phyloP scores from a whole-genome alignment of 2,797 vertebrate species.

The Sebastes vulpes region DNA sequence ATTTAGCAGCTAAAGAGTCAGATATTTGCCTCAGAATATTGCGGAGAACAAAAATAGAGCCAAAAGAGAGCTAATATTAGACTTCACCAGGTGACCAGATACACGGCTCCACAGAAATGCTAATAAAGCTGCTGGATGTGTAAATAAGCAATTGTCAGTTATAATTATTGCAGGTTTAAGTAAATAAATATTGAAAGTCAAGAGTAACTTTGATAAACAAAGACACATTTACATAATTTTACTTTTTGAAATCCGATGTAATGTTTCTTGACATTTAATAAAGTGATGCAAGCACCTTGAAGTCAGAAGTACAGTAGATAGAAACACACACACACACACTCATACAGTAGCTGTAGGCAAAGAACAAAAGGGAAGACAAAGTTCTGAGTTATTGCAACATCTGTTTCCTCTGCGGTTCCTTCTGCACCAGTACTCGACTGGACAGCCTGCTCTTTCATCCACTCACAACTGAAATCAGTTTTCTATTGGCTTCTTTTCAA shows the following conservation, averaged over 20 bases:
- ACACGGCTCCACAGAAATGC: background rate
- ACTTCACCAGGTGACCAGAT: background rate
- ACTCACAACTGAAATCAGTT: conserved; percentile 25
- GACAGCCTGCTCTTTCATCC: conserved; percentile 56
- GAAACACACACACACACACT: background rate
- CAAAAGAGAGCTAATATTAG: background rate
- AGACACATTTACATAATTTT: background rate
- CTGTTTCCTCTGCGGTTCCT: conserved; percentile 14
- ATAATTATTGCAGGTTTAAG: background rate
- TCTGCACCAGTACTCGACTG: conserved; percentile 10
- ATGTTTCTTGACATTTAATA: background rate
- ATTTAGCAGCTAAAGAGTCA: background rate
- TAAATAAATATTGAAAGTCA: background rate
- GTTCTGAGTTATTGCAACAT: conserved; percentile 19
- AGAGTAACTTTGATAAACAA: background rate
- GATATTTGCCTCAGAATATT: too few species aligned
- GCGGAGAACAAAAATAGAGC: background rate
- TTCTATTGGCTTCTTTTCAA: conserved; percentile 33
- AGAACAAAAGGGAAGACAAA: conserved; percentile 22
- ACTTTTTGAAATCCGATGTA: background rate
- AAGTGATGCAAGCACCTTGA: background rate
- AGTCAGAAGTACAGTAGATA: background rate
- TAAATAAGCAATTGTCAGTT: background rate
- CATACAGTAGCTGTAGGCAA: background rate
- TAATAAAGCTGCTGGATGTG: background rate